phyloP scores from a whole-genome alignment of 2,797 vertebrate genomes.

The Oophaga sylvatica region DNA sequence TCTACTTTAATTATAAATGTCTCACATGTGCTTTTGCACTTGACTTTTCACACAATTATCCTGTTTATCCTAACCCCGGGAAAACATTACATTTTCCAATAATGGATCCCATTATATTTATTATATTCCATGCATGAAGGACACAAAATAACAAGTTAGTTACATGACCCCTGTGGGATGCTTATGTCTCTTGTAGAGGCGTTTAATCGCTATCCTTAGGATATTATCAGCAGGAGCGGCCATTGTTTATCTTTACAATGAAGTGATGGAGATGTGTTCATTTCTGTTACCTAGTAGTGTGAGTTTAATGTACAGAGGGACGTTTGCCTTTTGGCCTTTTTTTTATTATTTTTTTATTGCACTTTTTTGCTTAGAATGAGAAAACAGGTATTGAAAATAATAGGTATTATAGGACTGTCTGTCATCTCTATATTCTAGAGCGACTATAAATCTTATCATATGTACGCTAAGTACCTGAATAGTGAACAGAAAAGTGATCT shows the following conservation, averaged over 20 bases:
- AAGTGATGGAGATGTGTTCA: background rate
- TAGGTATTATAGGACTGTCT: background rate
- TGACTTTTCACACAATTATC: constrained; percentile 39
- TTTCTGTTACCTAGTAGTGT: background rate
- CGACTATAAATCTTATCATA: too few species aligned
- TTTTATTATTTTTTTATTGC: background rate
- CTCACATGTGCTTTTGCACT: constrained; percentile 8
- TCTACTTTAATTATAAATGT: constrained; percentile 31
- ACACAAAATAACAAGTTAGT: constrained; percentile 39
- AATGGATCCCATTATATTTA: constrained; percentile 25
- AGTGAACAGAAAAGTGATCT: too few species aligned
- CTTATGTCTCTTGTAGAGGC: constrained; percentile 5
- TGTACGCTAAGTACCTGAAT: too few species aligned
- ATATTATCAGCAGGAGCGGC: constrained; percentile 12
- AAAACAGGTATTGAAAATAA: background rate
- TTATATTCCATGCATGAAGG: constrained; percentile 30
- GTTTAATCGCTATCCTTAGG: constrained; percentile 12
- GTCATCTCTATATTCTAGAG: too few species aligned
- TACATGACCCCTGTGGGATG: constrained; percentile 38
- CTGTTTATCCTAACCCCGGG: constrained; percentile 8
- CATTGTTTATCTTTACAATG: constrained; percentile 24
- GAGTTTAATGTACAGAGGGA: background rate
- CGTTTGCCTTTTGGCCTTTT: background rate
- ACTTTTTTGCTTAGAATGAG: background rate
- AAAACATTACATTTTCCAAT: constrained; percentile 16